These are phyloP conservation scores for Galago senegalensis DNA, from an alignment of 2,797 vertebrate species.

Conservation along the genomic window DNA sequence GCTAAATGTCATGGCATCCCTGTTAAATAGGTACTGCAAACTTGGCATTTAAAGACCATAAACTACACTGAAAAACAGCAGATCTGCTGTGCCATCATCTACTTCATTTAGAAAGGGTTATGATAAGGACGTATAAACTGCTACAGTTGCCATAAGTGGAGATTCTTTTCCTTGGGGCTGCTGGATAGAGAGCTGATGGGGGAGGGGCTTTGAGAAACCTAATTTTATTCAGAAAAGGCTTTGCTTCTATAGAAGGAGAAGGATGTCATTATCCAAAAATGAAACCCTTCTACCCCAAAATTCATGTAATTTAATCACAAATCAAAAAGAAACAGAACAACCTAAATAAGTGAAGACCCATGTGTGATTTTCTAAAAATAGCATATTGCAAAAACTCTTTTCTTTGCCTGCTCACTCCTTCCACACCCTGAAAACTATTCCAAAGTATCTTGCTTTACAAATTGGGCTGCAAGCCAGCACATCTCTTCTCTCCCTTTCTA, in stretches of 20 bases:
- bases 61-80: not conserved
- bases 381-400: not conserved
- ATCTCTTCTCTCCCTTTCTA: not conserved
- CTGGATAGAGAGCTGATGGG: not conserved
- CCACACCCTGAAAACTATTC: not conserved
- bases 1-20: conserved; percentile 23
- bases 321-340: conserved; percentile 24
- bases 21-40: not conserved
- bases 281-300: not conserved
- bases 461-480: not conserved
- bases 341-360: not conserved
- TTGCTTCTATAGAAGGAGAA: not conserved
- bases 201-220: not conserved
- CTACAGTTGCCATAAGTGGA: not conserved
- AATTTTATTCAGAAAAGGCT: not conserved
- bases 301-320: not conserved
- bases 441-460: not conserved
- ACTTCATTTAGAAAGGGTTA: not conserved
- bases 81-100: fast-evolving
- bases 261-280: not conserved
- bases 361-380: not conserved
- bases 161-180: not conserved
- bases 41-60: not conserved
- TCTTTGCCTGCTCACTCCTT: not conserved
- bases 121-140: not conserved